A percentile compares a stretch with the other conserved stretches of the same genome.
Evolutionary conservation across 1,140 invertebrate species (phyloP).

Genomic region (Acromyrmex heyeri): DNA sequence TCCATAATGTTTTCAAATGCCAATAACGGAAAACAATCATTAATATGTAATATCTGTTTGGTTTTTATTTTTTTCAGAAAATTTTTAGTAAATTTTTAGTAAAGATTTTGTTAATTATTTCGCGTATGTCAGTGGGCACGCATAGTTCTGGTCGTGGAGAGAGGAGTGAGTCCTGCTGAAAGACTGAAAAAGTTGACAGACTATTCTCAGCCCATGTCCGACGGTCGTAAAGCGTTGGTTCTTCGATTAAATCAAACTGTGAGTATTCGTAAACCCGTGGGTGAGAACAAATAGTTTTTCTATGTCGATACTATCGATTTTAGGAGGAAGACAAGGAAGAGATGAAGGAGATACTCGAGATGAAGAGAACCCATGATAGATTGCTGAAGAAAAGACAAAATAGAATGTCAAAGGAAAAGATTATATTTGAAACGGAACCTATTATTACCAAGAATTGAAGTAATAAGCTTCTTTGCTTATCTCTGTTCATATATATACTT

Average conservation of each 20-base stretch:
- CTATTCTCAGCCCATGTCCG: constrained; percentile 98
- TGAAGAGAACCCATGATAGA: constrained; percentile 94
- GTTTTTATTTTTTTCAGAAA: too few relatives aligned
- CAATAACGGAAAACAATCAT: too few relatives aligned
- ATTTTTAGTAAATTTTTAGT: too few relatives aligned
- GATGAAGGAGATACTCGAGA: constrained; percentile 97
- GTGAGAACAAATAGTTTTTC: neutral
- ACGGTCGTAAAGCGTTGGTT: constrained; percentile 94
- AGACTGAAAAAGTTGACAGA: constrained; percentile 93
- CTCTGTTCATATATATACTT: neutral
- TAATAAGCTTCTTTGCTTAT: constrained; percentile 3
- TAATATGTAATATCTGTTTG: too few relatives aligned
- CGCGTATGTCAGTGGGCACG: constrained; percentile 94
- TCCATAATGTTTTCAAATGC: too few relatives aligned
- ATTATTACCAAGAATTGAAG: constrained; percentile 46
- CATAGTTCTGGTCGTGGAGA: constrained; percentile 98
- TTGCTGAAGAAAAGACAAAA: constrained; percentile 90
- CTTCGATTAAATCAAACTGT: constrained; percentile 94
- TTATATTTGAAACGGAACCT: constrained; percentile 19
- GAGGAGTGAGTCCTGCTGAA: constrained; percentile 96
- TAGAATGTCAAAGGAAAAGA: constrained; percentile 71
- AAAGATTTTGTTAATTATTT: neutral
- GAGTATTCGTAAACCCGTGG: constrained; percentile 74
- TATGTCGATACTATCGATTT: constrained; percentile 27
- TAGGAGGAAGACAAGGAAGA: constrained; percentile 97